Evolutionary conservation across 2,888 invertebrate genomes (phyloP), one percentile per base, ranked within the genome.

Genomic region (Melinaea menophilus): DNA sequence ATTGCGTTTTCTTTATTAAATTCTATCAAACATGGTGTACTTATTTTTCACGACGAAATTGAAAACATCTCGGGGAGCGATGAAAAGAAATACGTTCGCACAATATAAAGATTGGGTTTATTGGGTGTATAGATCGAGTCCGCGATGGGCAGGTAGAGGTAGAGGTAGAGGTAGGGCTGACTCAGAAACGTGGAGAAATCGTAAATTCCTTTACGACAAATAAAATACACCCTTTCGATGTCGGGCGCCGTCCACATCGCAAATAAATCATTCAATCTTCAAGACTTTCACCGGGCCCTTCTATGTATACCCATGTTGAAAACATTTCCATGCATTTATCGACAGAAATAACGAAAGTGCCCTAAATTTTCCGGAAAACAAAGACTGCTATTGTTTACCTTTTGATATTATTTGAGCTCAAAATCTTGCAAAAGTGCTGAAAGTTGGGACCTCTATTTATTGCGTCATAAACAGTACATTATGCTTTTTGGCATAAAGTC

Each of bases 171-270:
- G 22, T 75, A 77, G 69, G 72, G 72, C 73, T 73, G 75, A 71
- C 71, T 73, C 58, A 70, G 71, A 57, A 78, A 77, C 75, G 78
- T 75, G 73, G 71, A 69, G 72, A 69, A 73, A 80, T 80, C 82
- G 82, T 87, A 88, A 86, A 88, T 81, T 82, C 78, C 81, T 86
- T 86, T 86, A 88, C 84, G 87, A 85, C 84, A 81, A 82, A 86
- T 86, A 87, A 88, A 87, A 82, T 81, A 81, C 79, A 78, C 76
- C 78, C 73, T 75, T 63, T 73, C 76, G 69, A 76, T 75, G 77
- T 75, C 79, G 74, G 71, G 73, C 75, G 72, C 72, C 76, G 77
- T 77, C 76, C 73, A 72, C 72, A 71, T 73, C 69, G 72, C 62
- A 73, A 78, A 85, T 86, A 86, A 85, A 87, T 87, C 85, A 86